Conservation (phyloP, 2,113 vertebrate species). For the Dicerorhinus sumatrensis region DNA sequence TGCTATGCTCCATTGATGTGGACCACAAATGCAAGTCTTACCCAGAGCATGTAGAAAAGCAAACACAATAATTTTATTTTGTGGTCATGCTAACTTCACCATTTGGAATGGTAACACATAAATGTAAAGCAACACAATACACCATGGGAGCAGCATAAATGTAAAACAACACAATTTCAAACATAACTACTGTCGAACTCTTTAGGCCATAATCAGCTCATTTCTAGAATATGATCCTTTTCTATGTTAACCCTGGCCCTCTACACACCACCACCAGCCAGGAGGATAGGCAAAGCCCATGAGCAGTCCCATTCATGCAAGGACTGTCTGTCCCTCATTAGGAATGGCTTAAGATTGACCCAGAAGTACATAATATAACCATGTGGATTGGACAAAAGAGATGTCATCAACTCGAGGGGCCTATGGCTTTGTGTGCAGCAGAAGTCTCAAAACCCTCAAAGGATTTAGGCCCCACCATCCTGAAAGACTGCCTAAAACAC, state of each 20-base stretch:
- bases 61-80: not conserved
- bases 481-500: not conserved
- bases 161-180: not conserved
- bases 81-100: not conserved
- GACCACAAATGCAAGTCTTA: constrained; percentile 11
- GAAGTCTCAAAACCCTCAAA: not conserved
- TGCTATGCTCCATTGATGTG: not conserved
- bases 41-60: not conserved
- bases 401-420: not conserved
- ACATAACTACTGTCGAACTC: not conserved
- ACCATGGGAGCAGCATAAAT: not conserved
- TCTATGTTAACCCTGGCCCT: not conserved
- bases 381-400: not conserved
- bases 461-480: not conserved
- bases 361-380: not conserved
- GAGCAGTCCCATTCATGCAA: not conserved
- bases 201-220: not conserved
- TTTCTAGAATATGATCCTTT: not conserved
- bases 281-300: not conserved
- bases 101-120: not conserved
- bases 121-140: not conserved
- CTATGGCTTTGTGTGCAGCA: not conserved
- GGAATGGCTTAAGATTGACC: not conserved
- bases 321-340: not conserved
- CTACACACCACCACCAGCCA: not conserved